These are phyloP conservation scores for Clarias gariepinus DNA, from an alignment of 2,113 vertebrate genomes.

Conservation along the genomic window DNA sequence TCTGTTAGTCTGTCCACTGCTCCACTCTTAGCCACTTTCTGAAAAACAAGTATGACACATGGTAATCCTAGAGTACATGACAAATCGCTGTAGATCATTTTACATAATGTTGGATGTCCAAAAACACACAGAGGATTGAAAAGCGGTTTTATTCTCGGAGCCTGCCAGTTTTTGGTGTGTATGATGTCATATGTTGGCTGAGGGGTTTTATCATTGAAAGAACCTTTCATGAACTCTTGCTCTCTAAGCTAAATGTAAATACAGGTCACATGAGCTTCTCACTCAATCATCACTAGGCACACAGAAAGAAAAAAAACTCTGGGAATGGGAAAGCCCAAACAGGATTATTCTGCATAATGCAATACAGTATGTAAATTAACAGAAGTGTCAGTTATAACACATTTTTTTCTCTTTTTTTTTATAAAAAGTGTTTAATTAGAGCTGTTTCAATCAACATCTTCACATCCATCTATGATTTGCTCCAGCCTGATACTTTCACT, in stretches of 20 bases:
- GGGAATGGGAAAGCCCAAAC: background rate
- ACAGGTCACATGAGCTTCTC: conserved; percentile 12
- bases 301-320: background rate
- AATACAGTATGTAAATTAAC: conserved; percentile 1
- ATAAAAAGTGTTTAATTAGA: background rate
- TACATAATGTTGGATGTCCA: background rate
- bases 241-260: conserved; percentile 1
- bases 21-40: conserved; percentile 86
- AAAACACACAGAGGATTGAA: background rate
- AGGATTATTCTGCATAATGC: background rate
- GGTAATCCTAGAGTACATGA: background rate
- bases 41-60: conserved; percentile 25
- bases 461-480: background rate
- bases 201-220: background rate
- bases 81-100: background rate
- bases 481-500: background rate
- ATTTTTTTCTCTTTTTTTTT: too few species aligned
- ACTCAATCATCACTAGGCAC: background rate
- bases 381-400: background rate
- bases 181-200: background rate
- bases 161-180: background rate
- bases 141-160: background rate
- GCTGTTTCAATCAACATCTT: background rate
- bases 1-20: conserved; percentile 90
- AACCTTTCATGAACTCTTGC: conserved; percentile 6